Base-by-base conservation (phyloP, 2,113 vertebrate genomes). In the Rynchops niger region DNA sequence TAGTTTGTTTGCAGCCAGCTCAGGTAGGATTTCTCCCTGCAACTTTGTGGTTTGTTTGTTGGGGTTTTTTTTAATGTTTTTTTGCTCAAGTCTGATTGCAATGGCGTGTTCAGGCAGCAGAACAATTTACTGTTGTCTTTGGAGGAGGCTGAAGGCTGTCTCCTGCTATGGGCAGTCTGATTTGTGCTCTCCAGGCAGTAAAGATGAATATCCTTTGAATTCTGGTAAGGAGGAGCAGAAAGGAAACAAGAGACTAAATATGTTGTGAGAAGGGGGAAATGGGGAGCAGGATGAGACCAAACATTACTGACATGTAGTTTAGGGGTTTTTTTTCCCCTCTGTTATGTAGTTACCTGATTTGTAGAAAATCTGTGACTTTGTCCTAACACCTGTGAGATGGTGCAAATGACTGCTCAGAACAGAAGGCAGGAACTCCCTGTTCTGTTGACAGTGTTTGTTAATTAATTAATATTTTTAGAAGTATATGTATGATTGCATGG, bases 81-180 rank as follows among this genome's bases (percentile, higher is more conserved):
- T 97, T 97, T 96, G 85, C 78, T 97, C 91, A 53, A 85, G 92
- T 65, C 43, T 93, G 94, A 90, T 95, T 96, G 88, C 93, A 94
- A 53, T 91, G 84, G 81, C 83, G 90, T 67, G 93, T 86, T 88
- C 59, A 97, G 94, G 87, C 81, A 88, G 92, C 94, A 74, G 94
- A 91, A 86, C 80, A 27, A 50, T 94, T 97, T 93, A 69, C 80
- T 73, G 63, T 91, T 95, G 82, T 96, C 94, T 95, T 94, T 95
- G 92, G 80, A 88, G 95, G 87, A 88, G 96, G 56, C 84, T 89
- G 85, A 59, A 94, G 90, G 89, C 67, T 77, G 32, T 92, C 78
- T 86, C 70, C 93, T 94, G 84, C 42, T 82, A 21, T 45, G 86
- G 91, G 87, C 65, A 96, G 91, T 76, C 71, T 61, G 53, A 32